Base-by-base conservation (phyloP, 37 sponge, comb jelly and placozoan species). In the Agelas oroides region DNA sequence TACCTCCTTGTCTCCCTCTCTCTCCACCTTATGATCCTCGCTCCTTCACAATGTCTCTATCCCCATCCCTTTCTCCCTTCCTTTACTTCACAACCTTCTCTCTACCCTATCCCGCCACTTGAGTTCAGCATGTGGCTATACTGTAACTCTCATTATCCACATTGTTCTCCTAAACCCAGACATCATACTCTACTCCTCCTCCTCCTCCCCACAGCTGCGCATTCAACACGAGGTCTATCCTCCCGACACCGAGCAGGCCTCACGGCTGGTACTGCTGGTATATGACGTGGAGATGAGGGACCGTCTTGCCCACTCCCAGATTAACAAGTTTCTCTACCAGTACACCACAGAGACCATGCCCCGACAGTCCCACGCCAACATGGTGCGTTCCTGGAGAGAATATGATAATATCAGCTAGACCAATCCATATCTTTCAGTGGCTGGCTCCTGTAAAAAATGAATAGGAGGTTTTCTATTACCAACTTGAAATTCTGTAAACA, bases 261-360 rank as follows among this genome's bases (percentile, higher is more conserved):
- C 88, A n/a, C 84, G 97, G 31, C 59, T 98, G 5, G 95, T 78
- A 2, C 34, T 95, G 31, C 84, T 98, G 0, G 71, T 98, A 2
- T 62, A 69, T n/a, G 96, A 96, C 15, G 59, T 94, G 40, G 99
- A 98, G 72, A 81, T 98, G 0, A 73, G 95, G 30, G 99, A 98
- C 70, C 72, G 85, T 37, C 86, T 98, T 35, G 71, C 83, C 11
- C 52, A 83, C 5, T 96, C 97, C 8, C 52, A 77, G 34, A 91
- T 98, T 72, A 96, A 98, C 93, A 98, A 98, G 76, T 90, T 98
- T 68, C 85, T 98, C 41, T 94, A 96, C 70, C 92, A 89, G 81
- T 92, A 94, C 91, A 77, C 87, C 72, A 92, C 93, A 17, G 92
- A 96, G 21, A 39, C 87, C 27, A 87, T 86, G 64, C 97, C 97